Base-by-base conservation (phyloP, 2,797 vertebrate species). In the Acanthornis magna region DNA sequence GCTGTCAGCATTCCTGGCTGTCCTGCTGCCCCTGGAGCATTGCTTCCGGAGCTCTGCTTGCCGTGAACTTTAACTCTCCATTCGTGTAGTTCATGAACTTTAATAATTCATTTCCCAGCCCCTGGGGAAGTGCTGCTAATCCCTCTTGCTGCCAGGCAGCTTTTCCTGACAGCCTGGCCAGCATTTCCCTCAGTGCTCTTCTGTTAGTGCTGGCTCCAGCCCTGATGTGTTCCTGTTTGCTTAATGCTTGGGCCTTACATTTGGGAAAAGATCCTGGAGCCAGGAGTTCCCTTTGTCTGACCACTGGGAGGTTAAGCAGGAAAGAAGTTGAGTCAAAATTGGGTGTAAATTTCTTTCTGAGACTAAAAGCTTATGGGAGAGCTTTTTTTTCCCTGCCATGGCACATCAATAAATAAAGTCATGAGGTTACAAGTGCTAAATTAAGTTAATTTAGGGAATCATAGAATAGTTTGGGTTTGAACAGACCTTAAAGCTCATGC, bases 141-240 rank as follows among this genome's bases (percentile, higher is more conserved):
- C 14, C 10, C 89, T 70, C 48, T 81, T 89, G 42, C 80, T 94
- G 73, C 84, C 51, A 78, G 65, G n/a, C 67, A 73, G 58, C 27
- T 78, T 72, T 87, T 68, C 60, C 65, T 66, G 88, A 65, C 29
- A 57, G 42, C 47, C 34, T 32, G 62, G 65, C 65, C 82, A 88
- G 21, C 0, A 0, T 34, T 71, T 87, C 38, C 58, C 60, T 70
- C 63, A 25, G 53, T 0, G 16, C 76, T 71, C 36, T 48, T 85
- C 27, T 79, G 51, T 94, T 84, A 55, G 55, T 88, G 34, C 89
- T 90, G 85, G 62, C 93, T 91, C 47, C 71, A 81, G 85, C 51
- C 48, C 66, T 86, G 62, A n/a, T 51, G 23, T 30, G 38, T 84
- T 71, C 40, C 40, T 86, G 66, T 84, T 88, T 88, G 72, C 58